Percentiles rank a stretch among this genome's conserved stretches.
Conservation (phyloP, 2,113 vertebrate species). For the Pseudorectes ferrugineus region DNA sequence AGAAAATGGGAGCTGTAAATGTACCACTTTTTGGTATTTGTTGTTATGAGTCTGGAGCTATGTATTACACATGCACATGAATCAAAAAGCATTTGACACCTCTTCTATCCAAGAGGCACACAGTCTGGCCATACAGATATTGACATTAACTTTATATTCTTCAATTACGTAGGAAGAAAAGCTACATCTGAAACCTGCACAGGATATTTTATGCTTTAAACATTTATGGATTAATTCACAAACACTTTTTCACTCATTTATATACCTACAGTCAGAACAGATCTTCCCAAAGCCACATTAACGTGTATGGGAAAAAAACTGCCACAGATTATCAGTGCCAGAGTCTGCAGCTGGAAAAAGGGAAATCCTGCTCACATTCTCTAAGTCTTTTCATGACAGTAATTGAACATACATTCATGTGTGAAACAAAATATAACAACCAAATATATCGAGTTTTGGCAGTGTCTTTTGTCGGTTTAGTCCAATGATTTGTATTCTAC, state of each 20-base stretch:
- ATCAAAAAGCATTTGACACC: not conserved
- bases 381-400: not conserved
- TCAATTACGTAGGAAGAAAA: not conserved
- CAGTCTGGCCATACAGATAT: not conserved
- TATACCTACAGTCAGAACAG: not conserved
- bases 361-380: not conserved
- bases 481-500: not conserved
- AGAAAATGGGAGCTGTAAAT: not conserved
- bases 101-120: not conserved
- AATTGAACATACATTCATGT: not conserved
- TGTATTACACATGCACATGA: not conserved
- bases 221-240: not conserved
- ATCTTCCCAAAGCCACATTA: not conserved
- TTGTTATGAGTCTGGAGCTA: not conserved
- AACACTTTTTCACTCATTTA: not conserved
- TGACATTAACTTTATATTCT: not conserved
- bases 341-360: not conserved
- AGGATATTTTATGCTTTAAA: not conserved
- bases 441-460: rapidly evolving
- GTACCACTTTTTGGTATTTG: not conserved
- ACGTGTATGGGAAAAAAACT: not conserved
- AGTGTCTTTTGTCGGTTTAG: not conserved
- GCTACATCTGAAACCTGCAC: not conserved
- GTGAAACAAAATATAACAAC: not conserved
- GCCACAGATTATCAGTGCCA: not conserved